Conservation (phyloP, 1,140 invertebrate species). For the Chironomus tepperi region DNA sequence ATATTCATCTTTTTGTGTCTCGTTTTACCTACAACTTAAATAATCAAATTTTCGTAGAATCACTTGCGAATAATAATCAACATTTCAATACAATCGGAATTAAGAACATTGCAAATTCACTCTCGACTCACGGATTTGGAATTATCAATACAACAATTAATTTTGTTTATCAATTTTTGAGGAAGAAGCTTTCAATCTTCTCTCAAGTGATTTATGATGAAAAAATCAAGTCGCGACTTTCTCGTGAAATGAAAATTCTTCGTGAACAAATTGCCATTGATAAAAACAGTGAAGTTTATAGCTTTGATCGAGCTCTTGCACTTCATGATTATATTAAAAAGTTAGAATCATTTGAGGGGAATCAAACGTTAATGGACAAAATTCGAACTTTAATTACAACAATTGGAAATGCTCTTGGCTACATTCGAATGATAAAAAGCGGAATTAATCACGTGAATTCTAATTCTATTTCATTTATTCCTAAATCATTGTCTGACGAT, state of each 20-base stretch:
- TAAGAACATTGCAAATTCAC: slow-evolving; percentile 92
- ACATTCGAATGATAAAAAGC: slow-evolving; percentile 87
- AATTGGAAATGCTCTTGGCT: slow-evolving; percentile 95
- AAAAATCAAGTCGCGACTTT: slow-evolving; percentile 90
- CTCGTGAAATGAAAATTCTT: slow-evolving; percentile 77
- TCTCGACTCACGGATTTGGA: slow-evolving; percentile 93
- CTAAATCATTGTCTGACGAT: slow-evolving; percentile 56
- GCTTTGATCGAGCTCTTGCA: slow-evolving; percentile 87
- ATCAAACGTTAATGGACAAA: slow-evolving; percentile 82
- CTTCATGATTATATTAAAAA: slow-evolving; percentile 90
- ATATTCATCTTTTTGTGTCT: slow-evolving; percentile 91
- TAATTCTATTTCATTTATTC: slow-evolving; percentile 82
- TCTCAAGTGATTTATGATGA: slow-evolving; percentile 98
- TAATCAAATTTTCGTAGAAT: slow-evolving; percentile 94
- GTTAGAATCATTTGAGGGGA: slow-evolving; percentile 74
- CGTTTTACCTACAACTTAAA: slow-evolving; percentile 95
- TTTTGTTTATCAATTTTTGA: slow-evolving; percentile 93
- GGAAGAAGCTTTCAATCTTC: slow-evolving; percentile 89
- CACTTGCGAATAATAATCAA: slow-evolving; percentile 79
- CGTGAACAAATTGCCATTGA: slow-evolving; percentile 46
- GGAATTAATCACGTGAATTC: slow-evolving; percentile 88
- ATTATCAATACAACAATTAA: slow-evolving; percentile 98
- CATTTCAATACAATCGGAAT: slow-evolving; percentile 95
- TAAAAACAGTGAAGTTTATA: slow-evolving; percentile 49
- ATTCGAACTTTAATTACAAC: slow-evolving; percentile 88